Percentiles rank a stretch among this genome's conserved stretches.
Evolutionary conservation across 2,888 invertebrate genomes (phyloP).

Genomic region (Dilophus febrilis): DNA sequence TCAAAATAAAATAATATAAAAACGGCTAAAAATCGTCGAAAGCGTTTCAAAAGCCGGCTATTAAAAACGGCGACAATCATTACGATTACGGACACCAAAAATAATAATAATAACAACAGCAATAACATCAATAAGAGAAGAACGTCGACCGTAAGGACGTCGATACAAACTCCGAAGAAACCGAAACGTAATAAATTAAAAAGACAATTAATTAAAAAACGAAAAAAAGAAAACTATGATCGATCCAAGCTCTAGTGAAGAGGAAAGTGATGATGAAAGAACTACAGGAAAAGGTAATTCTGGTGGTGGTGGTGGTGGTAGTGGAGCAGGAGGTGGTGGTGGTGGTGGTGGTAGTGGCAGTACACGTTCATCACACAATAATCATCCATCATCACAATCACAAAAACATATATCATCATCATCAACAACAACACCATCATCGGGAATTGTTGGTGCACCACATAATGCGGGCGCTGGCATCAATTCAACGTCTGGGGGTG

Average conservation of each 20-base stretch:
- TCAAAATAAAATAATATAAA: too few species aligned
- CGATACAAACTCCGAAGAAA: too few species aligned
- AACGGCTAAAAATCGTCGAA: too few species aligned
- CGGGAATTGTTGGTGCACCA: background rate
- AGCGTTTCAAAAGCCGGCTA: too few species aligned
- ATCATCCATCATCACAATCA: background rate
- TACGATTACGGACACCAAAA: too few species aligned
- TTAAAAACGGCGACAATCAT: too few species aligned
- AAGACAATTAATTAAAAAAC: too few species aligned
- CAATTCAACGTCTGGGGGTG: constrained; percentile 9
- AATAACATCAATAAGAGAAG: too few species aligned
- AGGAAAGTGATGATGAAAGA: constrained; percentile 85
- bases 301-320: constrained; percentile 12
- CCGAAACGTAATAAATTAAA: too few species aligned
- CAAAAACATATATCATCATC: constrained; percentile 1
- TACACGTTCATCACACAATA: constrained; percentile 7
- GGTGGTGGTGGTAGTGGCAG: constrained; percentile 1
- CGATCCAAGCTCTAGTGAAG: constrained; percentile 91
- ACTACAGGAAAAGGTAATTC: constrained; percentile 28
- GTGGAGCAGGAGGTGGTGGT: constrained; percentile 5
- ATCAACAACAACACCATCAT: constrained; percentile 3
- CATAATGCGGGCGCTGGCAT: constrained; percentile 11
- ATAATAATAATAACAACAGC: too few species aligned
- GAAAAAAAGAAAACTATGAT: constrained; percentile 46
- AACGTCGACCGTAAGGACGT: too few species aligned